Base-by-base conservation (phyloP, 1,140 invertebrate genomes). In the Melipona quadrifasciata region DNA sequence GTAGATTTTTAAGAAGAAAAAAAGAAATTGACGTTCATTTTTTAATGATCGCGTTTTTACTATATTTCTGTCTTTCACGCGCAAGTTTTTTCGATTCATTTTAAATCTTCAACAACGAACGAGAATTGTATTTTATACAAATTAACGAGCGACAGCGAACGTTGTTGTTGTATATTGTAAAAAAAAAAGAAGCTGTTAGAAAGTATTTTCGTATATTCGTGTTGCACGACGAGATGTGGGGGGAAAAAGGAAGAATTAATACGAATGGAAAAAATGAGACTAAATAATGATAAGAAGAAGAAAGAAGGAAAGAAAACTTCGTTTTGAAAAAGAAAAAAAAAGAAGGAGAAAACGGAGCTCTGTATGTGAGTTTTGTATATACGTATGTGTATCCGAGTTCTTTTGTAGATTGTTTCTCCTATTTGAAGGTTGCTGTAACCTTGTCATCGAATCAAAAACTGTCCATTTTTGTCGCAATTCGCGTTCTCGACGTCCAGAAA, bases 291-390 rank as follows among this genome's bases (percentile, higher is more conserved):
- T 75, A n/a, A 34, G 27, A 64, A 34, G 39, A 76, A 34, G 51
- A 73, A 31, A 57, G 14, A 78, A 31, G 31, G 31, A 31, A 64
- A 34, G 47, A 19, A 51, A 68, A 61, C 17, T 77, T 82, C 78
- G 39, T 31, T 47, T 8, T 6, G 27, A 64, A 34, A 75, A 76
- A 34, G 27, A 73, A 31, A 57, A 19, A 78, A 64, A 27, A 31
- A 12, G 34, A 67, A 61, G 51, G 47, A 82, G 27, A 71, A 79
- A 70, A 82, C 31, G 58, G 51, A 80, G 68, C 39, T 92, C 86
- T 92, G 90, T 47, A 92, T 91, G 68, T 79, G 58, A 82, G 64
- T 88, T 84, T 91, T 93, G 90, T 93, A 91, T 82, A 92, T 93
- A 92, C 39, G 39, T 47, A 87, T 31, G 80, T 57, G 74, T 82